These are phyloP conservation scores for Enteromius unitaeniatus DNA, from an alignment of 2,797 vertebrate species.

Conservation along the genomic window DNA sequence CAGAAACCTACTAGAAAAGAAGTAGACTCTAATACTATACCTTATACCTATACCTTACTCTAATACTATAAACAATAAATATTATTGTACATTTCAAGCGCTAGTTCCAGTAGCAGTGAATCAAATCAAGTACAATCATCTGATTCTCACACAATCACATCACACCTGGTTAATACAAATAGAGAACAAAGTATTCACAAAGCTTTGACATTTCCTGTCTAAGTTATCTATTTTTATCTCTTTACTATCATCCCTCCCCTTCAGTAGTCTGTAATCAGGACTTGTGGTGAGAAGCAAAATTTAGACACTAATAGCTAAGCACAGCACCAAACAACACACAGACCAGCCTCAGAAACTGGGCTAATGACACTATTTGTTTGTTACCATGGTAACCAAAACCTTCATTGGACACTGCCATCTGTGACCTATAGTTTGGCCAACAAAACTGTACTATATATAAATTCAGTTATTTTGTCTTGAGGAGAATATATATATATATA, in stretches of 20 bases:
- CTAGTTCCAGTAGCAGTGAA: background rate
- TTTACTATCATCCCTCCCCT: constrained; percentile 3
- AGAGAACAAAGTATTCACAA: background rate
- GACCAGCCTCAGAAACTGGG: constrained; percentile 1
- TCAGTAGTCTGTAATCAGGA: constrained; percentile 17
- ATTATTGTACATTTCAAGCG: background rate
- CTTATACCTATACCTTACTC: no score
- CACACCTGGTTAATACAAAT: background rate
- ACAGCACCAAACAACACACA: background rate
- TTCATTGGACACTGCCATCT: constrained; percentile 18
- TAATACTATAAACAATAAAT: background rate
- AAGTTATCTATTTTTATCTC: constrained; percentile 8
- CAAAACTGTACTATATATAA: background rate
- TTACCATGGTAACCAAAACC: background rate
- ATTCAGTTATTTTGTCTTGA: no score
- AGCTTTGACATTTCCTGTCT: background rate
- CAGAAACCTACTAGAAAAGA: background rate
- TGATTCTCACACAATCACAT: constrained; percentile 1
- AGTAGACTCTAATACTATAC: background rate
- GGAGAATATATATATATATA: no score
- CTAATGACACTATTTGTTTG: constrained; percentile 16
- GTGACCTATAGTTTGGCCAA: constrained; percentile 9
- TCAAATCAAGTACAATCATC: background rate
- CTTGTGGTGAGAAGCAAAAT: background rate
- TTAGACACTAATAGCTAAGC: constrained; percentile 45